Evolutionary conservation across 2,797 vertebrate species (phyloP), one percentile per base, ranked within the genome.

Genomic region (Odontamblyopus lacepedii): DNA sequence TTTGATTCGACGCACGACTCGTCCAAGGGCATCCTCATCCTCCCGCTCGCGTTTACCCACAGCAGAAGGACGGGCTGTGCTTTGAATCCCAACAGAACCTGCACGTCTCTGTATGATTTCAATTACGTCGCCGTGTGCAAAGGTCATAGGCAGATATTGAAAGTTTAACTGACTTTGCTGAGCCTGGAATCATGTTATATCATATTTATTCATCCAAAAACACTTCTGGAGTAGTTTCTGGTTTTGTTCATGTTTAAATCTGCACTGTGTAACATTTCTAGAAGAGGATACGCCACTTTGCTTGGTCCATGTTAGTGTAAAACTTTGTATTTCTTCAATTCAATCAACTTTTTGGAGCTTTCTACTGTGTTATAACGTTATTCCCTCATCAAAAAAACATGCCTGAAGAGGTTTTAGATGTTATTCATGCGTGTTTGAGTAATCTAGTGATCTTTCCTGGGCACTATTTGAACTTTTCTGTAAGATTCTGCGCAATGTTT

Each of bases 11-110:
- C 1, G 11, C 65, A 23, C 74, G 63, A 69, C 59, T 74, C 7
- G 6, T 74, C 85, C 78, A 78, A 90, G 78, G 73, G 86, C 73
- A 66, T 70, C 61, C 72, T 59, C 79, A 66, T 70, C 61, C 4
- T 6, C 19, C n/a, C 78, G 68, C 72, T 66, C 61, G n/a, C 63
- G 68, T 83, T 80, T 77, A 71, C 70, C 60, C 44, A 29, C 51
- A 12, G 30, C 69, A 61, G 71, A 35, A 72, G 59, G 29, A 70
- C 23, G 53, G 69, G 15, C 3, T 65, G 55, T 18, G 67, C 57
- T 75, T 27, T n/a, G 66, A 65, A 63, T 79, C 44, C 44, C 19
- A 79, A 72, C 3, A 63, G 2, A 79, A 79, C 50, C 69, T 35
- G 61, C 15, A 44, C 0, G 62, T 66, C 29, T 64, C 3, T 55